phyloP scores from a whole-genome alignment of 1,140 invertebrate species.

The Aporrectodea caliginosa region DNA sequence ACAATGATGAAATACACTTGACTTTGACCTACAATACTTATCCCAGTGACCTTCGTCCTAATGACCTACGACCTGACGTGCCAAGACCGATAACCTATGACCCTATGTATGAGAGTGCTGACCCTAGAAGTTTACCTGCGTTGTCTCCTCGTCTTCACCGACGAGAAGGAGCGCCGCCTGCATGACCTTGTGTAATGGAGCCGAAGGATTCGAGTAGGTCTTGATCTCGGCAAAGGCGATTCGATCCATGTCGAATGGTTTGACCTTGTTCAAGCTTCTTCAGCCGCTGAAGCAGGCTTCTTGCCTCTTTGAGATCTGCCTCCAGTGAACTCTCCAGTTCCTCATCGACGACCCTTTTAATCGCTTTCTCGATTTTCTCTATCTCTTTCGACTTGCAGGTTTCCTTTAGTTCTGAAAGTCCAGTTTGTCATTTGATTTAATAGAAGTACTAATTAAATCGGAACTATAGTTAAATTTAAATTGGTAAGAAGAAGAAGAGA shows the following conservation, averaged over 20 bases:
- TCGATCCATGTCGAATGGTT: conserved; percentile 26
- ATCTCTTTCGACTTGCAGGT: neutral
- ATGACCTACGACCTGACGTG: too few species aligned
- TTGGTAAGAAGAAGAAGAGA: too few species aligned
- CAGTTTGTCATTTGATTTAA: neutral
- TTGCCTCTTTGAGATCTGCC: neutral
- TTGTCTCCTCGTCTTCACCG: conserved; percentile 29
- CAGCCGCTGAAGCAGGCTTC: too few species aligned
- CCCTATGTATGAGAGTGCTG: too few species aligned
- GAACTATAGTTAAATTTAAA: too few species aligned
- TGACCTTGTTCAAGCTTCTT: too few species aligned
- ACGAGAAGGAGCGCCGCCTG: conserved; percentile 25
- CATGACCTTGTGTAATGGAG: conserved; percentile 25
- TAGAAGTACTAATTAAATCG: too few species aligned
- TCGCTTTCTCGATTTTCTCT: neutral
- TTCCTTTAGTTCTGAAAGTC: neutral
- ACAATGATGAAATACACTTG: too few species aligned
- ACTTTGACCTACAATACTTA: too few species aligned
- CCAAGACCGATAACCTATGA: too few species aligned
- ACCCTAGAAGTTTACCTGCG: conserved; percentile 23
- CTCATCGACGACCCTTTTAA: neutral
- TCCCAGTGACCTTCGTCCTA: too few species aligned
- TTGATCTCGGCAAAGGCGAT: conserved; percentile 29
- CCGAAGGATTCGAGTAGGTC: conserved; percentile 16
- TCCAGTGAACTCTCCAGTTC: neutral